A percentile compares a stretch with the other conserved stretches of the same genome.
Conservation (phyloP, 2,888 invertebrate genomes). For the Rhopalosiphum nymphaeae region DNA sequence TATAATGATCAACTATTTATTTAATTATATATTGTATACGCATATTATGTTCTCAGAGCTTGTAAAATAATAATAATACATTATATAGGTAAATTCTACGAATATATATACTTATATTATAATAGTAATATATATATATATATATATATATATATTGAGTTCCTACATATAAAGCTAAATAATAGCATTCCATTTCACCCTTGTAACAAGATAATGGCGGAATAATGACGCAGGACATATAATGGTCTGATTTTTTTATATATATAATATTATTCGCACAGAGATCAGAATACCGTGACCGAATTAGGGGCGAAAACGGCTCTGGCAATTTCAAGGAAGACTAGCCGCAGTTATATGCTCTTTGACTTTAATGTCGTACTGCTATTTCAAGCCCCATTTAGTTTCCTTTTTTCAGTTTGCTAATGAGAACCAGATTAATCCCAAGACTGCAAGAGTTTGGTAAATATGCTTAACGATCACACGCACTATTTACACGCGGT, state of each 20-base stretch:
- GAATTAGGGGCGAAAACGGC: slow-evolving; percentile 64
- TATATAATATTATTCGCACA: slow-evolving; percentile 55
- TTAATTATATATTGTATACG: neutral
- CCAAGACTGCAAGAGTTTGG: slow-evolving; percentile 39
- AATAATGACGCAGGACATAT: slow-evolving; percentile 61
- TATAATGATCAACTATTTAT: neutral
- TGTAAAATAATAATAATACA: neutral
- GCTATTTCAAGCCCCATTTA: slow-evolving; percentile 65
- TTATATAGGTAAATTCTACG: no score
- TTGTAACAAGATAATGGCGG: slow-evolving; percentile 45
- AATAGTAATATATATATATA: no score
- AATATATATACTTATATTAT: no score
- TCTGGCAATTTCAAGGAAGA: slow-evolving; percentile 65
- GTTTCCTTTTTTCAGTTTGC: slow-evolving; percentile 57
- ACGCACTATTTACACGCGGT: slow-evolving; percentile 64
- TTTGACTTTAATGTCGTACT: slow-evolving; percentile 63
- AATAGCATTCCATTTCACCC: slow-evolving; percentile 34
- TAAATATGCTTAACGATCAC: slow-evolving; percentile 62
- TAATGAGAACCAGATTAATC: slow-evolving; percentile 64
- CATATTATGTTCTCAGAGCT: neutral
- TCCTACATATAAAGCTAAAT: neutral
- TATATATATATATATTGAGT: neutral
- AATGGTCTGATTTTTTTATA: slow-evolving; percentile 35
- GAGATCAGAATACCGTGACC: slow-evolving; percentile 62
- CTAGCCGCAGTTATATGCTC: slow-evolving; percentile 65